Evolutionary conservation across 2,113 vertebrate species (phyloP).

Genomic region (Ameiurus melas): DNA sequence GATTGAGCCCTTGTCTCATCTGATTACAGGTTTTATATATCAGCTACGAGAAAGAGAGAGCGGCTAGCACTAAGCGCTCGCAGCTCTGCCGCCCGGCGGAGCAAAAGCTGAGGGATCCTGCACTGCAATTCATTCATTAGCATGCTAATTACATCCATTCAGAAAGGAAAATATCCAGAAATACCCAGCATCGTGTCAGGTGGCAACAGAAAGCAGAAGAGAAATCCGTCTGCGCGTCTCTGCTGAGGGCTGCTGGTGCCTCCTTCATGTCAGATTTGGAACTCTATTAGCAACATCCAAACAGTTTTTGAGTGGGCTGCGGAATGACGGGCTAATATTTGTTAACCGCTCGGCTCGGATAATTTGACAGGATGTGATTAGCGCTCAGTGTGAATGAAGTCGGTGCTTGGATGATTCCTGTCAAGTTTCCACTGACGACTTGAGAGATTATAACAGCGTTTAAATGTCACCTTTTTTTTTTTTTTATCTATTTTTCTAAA

Average conservation of each 20-base stretch:
- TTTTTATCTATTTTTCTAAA: background rate
- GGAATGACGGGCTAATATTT: slow-evolving; percentile 42
- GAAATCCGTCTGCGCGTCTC: slow-evolving; percentile 32
- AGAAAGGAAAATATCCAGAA: slow-evolving; percentile 50
- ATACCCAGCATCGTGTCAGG: slow-evolving; percentile 46
- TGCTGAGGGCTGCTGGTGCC: slow-evolving; percentile 25
- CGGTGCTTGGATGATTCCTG: slow-evolving; percentile 32
- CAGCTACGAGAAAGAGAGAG: slow-evolving; percentile 44
- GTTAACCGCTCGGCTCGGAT: slow-evolving; percentile 36
- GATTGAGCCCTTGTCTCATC: slow-evolving; percentile 59
- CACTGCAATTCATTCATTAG: slow-evolving; percentile 54
- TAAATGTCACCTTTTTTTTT: slow-evolving; percentile 34
- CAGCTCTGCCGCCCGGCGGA: slow-evolving; percentile 21
- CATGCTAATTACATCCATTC: slow-evolving; percentile 58
- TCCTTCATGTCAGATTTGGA: slow-evolving; percentile 41
- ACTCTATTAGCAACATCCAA: slow-evolving; percentile 36
- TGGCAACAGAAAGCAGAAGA: slow-evolving; percentile 22
- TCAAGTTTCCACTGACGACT: slow-evolving; percentile 42
- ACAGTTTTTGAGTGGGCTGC: slow-evolving; percentile 22
- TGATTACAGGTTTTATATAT: slow-evolving; percentile 61
- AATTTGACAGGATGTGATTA: slow-evolving; percentile 47
- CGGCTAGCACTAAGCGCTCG: slow-evolving; percentile 24
- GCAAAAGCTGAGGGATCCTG: slow-evolving; percentile 46
- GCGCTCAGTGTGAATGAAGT: slow-evolving; percentile 33
- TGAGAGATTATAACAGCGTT: slow-evolving; percentile 39